Base-by-base conservation (phyloP, 2,888 invertebrate genomes). In the Drosophila mayaguana region DNA sequence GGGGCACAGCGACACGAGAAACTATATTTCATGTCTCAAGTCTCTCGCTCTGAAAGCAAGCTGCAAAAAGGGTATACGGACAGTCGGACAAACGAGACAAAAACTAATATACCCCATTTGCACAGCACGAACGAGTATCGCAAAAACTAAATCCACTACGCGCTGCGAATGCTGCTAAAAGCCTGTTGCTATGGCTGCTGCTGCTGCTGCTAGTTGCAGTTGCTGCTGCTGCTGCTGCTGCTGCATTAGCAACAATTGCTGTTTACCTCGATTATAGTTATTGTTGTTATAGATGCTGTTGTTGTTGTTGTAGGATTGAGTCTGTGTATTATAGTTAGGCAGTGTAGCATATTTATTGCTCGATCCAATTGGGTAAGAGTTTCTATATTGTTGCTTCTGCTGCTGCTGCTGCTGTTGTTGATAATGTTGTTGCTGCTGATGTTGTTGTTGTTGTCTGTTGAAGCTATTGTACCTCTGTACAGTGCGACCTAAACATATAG, bases 311-410 rank as follows among this genome's bases (percentile, higher is more conserved):
- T 80, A 72, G 70, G 87, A 83, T 54, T 84, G 76, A 73, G 86
- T 78, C 69, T 83, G 85, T 77, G 84, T 80, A 64, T 79, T 84
- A 81, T 81, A 79, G 77, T 81, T 45, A 38, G 68, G 68, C 68
- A 53, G 18, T 36, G 53, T 80, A 63, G 87, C 79, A 74, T 87
- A 90, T 79, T 88, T 90, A 82, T 70, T 59, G 68, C 81, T 83
- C 80, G 88, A 83, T 90, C 92, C 91, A 76, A 78, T 77, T 56
- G 87, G 82, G 67, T 87, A 90, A 72, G 92, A 92, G 81, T 91
- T 90, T 87, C 89, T 90, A 88, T 89, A 89, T 83, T 91, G 92
- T 80, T 89, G 90, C 83, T 86, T 83, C 72, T 79, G 87, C 78
- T 88, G 83, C 61, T 84, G 82, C 65, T 82, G 75, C 60, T 83